Base-by-base conservation (phyloP, 2,113 vertebrate species). In the Pipa parva region DNA sequence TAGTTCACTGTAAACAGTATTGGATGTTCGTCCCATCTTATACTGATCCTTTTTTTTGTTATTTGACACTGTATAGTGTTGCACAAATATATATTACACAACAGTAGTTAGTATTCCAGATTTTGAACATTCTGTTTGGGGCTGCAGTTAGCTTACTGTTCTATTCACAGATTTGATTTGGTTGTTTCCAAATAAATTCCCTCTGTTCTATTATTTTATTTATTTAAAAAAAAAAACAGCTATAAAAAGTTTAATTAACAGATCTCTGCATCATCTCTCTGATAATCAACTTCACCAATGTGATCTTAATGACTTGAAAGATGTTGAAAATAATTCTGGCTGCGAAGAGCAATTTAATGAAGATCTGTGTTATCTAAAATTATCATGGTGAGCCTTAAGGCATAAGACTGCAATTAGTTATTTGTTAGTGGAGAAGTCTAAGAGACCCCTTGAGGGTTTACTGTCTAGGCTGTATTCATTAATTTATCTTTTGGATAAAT, bases 321-420 rank as follows among this genome's bases (percentile, higher is more conserved):
- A 25, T 52, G 50, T 26, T 55, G 25, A 28, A 55, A 55, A 55
- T 55, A 29, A 6, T 28, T 55, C 51, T 55, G 22, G 13, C 51
- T 51, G 12, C 25, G 21, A 51, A 51, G 22, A 25, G 49, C 21
- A 51, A 25, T 6, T 51, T 51, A 51, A 51, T 15, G 12, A 55
- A 28, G 51, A 55, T 11, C 26, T 2, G 11, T 7, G 51, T 55
- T 55, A 13, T 29, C 5, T 55, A 15, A 55, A 55, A 55, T 8
- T 55, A 29, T 17, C 9, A 26, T 29, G 26, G 18, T 27, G 51
- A 28, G 51, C 51, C 51, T 55, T 17, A 55, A 55, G 51, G n/a
- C 51, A 27, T 27, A 29, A 55, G 51, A 55, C 51, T 28, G 26
- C 51, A 55, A 55, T 55, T 55, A 55, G 25, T 55, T 12, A 55